Conservation (phyloP, 2,113 vertebrate species). For the Xiphias gladius region DNA sequence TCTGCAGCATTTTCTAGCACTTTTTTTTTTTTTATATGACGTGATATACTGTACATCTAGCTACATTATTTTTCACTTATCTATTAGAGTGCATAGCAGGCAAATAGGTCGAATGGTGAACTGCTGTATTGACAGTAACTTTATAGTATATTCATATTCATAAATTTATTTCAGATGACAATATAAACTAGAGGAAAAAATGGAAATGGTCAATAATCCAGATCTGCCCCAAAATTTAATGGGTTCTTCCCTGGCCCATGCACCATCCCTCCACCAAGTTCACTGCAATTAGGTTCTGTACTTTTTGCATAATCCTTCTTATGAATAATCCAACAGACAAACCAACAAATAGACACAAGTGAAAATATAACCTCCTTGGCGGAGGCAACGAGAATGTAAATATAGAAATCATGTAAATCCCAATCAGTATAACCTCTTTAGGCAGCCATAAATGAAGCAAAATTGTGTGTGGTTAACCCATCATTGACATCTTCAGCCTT, state of each 20-base stretch:
- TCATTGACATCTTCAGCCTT: no score
- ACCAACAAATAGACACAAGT: no score
- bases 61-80: background rate
- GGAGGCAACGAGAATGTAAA: background rate
- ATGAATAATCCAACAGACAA: no score
- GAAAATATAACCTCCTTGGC: no score
- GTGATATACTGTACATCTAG: background rate
- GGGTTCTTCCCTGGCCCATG: no score
- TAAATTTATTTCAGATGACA: background rate
- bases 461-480: no score
- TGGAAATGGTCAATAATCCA: no score
- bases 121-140: background rate
- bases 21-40: background rate
- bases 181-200: background rate
- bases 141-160: background rate
- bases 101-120: background rate
- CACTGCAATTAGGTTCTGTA: no score
- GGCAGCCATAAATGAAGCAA: background rate
- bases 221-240: no score
- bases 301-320: no score
- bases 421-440: background rate
- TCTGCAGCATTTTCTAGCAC: conserved; percentile 7
- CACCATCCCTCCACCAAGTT: no score
- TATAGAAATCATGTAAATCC: background rate
- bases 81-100: background rate